These are phyloP conservation scores for Limenitis camilla DNA, from an alignment of 2,888 invertebrate genomes.

Conservation along the genomic window DNA sequence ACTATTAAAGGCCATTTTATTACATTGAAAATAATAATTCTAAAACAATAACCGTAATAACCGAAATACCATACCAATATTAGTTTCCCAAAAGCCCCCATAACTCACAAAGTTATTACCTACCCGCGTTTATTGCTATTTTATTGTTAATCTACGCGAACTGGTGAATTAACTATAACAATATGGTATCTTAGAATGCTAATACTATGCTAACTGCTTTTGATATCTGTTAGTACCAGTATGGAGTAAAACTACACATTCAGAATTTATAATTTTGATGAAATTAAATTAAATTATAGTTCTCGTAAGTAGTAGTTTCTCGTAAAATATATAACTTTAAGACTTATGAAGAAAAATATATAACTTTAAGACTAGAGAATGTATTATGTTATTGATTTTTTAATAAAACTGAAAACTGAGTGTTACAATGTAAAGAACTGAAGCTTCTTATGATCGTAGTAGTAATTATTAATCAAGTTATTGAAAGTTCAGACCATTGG, in stretches of 20 bases:
- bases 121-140: constrained; percentile 10
- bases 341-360: no score
- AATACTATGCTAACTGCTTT: constrained; percentile 5
- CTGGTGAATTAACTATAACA: constrained; percentile 9
- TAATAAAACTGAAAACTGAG: no score
- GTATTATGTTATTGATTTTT: no score
- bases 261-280: no score
- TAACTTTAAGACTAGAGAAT: no score
- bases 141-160: constrained; percentile 13
- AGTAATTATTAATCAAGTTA: no score
- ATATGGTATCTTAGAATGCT: constrained; percentile 2
- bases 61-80: constrained; percentile 7
- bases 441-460: no score
- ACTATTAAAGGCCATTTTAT: not conserved
- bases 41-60: constrained; percentile 3
- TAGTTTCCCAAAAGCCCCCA: constrained; percentile 10
- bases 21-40: not conserved
- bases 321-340: no score
- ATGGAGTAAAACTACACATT: constrained; percentile 2
- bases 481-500: no score
- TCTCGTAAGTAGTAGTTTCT: no score
- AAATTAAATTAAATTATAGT: no score
- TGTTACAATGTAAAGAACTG: no score
- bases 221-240: not conserved
- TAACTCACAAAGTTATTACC: constrained; percentile 11